A percentile compares a stretch with the other conserved stretches of the same genome.
phyloP scores from a whole-genome alignment of 2,113 vertebrate species.

The Poeciliopsis occidentalis region DNA sequence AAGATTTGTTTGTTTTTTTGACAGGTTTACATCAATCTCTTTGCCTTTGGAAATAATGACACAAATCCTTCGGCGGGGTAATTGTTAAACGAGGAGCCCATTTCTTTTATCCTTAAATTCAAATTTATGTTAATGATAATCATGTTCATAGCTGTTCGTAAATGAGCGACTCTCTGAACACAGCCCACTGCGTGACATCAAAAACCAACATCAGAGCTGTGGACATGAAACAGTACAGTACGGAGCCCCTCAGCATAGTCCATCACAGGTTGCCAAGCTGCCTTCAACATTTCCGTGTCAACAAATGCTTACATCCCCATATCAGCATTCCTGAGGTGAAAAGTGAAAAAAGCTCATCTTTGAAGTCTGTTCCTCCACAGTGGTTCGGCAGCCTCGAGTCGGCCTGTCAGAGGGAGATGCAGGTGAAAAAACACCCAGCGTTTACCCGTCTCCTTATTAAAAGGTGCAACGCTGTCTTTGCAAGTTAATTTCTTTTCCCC shows the following conservation, averaged over 20 bases:
- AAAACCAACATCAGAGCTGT: conserved; percentile 14
- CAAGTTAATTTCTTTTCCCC: too few relatives aligned
- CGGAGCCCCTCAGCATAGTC: background rate
- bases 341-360: conserved; percentile 62
- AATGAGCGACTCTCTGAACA: conserved; percentile 28
- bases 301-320: conserved; percentile 35
- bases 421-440: background rate
- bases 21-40: too few relatives aligned
- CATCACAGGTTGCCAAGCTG: conserved; percentile 31
- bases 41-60: too few relatives aligned
- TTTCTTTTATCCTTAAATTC: too few relatives aligned
- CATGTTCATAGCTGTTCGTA: conserved; percentile 12
- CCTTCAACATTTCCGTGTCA: conserved; percentile 44
- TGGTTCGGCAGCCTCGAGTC: conserved; percentile 27
- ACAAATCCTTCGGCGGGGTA: background rate
- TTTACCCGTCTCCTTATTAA: background rate
- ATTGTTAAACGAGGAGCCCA: background rate
- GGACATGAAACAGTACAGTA: conserved; percentile 51
- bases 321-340: conserved; percentile 53
- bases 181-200: background rate
- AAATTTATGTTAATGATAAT: conserved; percentile 8
- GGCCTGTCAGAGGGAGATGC: conserved; percentile 10
- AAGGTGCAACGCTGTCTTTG: background rate
- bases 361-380: conserved; percentile 54
- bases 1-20: too few relatives aligned